These are phyloP conservation scores for Puma concolor DNA, from an alignment of 2,113 vertebrate species.

Conservation along the genomic window DNA sequence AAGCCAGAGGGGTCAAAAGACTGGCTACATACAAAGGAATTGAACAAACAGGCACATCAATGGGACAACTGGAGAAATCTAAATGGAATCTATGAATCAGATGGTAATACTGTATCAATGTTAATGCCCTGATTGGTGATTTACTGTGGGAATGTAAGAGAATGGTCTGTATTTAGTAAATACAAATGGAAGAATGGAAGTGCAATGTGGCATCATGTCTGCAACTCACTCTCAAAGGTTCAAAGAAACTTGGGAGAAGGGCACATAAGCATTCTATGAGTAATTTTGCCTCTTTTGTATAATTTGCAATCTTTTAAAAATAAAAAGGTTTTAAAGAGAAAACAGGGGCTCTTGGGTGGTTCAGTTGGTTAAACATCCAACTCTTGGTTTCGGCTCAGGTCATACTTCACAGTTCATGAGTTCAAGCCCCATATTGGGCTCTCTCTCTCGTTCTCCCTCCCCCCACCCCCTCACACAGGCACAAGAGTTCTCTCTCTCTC, in stretches of 20 bases:
- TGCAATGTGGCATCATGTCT: neutral
- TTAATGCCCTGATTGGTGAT: neutral
- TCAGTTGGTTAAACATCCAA: too few species aligned
- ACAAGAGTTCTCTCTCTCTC: too few species aligned
- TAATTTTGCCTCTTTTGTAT: conserved; percentile 1
- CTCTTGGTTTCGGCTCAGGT: too few species aligned
- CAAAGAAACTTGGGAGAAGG: neutral
- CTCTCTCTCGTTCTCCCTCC: too few species aligned
- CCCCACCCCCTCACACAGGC: too few species aligned
- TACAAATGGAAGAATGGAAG: neutral
- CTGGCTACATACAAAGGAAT: neutral
- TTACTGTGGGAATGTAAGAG: neutral
- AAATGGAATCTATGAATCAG: neutral
- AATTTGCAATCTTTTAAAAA: conserved; percentile 35
- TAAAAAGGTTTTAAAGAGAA: conserved; percentile 5
- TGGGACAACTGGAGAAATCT: neutral
- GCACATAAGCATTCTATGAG: neutral
- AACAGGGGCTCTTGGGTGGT: neutral
- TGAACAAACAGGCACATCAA: neutral
- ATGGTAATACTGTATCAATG: neutral
- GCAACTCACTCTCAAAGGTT: neutral
- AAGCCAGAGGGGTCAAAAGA: neutral
- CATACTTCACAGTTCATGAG: too few species aligned
- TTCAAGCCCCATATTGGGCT: too few species aligned
- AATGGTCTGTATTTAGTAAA: neutral